Base-by-base conservation (phyloP, 2,888 invertebrate species). In the Scelioninae gen. 1 region DNA sequence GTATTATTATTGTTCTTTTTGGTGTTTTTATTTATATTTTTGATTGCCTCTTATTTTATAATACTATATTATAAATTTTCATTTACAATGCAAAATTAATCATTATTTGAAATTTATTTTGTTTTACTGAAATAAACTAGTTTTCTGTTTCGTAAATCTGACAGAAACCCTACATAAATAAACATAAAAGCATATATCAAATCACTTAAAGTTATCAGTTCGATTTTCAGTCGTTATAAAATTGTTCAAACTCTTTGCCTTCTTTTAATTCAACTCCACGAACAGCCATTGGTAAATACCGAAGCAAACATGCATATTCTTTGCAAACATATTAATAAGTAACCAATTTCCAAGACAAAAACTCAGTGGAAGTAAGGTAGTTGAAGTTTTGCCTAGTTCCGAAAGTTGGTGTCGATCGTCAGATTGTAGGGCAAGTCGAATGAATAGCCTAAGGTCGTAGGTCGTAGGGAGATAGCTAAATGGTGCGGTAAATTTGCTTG, bases 401-500 rank as follows among this genome's bases (percentile, higher is more conserved):
- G 58, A 43, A 79, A 66, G 72, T 79, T 45, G 15, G 7, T 60
- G 10, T 16, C 34, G 56, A 65, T 71, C 71, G 65, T 71, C 53
- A 51, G 74, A 80, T 75, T 80, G 58, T 80, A 80, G 80, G 72
- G 74, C 74, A 80, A 62, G 32, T 45, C 60, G 74, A 69, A 80
- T 75, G 68, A 65, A 81, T 69, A 63, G 78, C 78, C 66, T 51
- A 23, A 66, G 85, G 87, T 88, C 83, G 63, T 69, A 75, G 86
- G 86, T 88, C 86, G 87, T 82, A 82, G 86, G 85, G 85, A 81
- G 87, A 87, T 88, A 89, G 89, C 90, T 90, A 90, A 91, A 90
- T 90, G 89, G 89, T 86, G 88, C 87, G 89, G 88, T 89, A 90
- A 90, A 90, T 91, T 90, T 89, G 88, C 90, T 89, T 88, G 89